Evolutionary conservation across 2,113 vertebrate species (phyloP).

Genomic region (Myotis lucifugus): DNA sequence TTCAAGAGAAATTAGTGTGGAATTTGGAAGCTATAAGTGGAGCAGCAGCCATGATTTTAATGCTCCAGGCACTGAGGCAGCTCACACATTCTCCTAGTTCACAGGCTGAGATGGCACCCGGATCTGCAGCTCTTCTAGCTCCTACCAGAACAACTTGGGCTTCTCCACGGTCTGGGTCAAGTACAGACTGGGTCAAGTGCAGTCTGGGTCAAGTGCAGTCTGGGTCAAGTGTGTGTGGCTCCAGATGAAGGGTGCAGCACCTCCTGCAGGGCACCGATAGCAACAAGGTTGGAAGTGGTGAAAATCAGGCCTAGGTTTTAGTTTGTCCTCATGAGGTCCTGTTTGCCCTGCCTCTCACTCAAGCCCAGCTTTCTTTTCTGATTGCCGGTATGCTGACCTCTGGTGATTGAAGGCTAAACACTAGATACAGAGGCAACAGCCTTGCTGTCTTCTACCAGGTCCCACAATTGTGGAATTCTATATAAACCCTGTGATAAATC

Average conservation of each 20-base stretch:
- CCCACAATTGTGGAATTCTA: background rate
- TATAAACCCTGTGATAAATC: background rate
- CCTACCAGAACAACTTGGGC: background rate
- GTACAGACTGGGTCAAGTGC: background rate
- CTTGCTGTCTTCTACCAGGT: background rate
- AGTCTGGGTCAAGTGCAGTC: background rate
- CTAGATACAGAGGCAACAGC: background rate
- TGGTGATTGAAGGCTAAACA: background rate
- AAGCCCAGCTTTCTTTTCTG: background rate
- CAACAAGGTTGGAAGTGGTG: background rate
- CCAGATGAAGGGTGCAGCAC: background rate
- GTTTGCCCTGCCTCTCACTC: background rate
- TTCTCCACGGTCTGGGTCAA: background rate
- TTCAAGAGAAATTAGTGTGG: background rate
- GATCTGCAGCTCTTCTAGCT: background rate
- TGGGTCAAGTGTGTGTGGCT: background rate
- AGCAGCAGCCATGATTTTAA: background rate
- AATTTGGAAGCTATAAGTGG: background rate
- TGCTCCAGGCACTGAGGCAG: background rate
- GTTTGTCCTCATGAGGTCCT: background rate
- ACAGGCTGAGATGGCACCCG: fast-evolving
- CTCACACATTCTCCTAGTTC: background rate
- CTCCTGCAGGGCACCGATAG: background rate
- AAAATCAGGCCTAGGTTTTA: background rate
- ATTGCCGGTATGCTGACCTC: background rate